Evolutionary conservation across 2,797 vertebrate species (phyloP), one percentile per base, ranked within the genome.

Genomic region (Ispidina picta): DNA sequence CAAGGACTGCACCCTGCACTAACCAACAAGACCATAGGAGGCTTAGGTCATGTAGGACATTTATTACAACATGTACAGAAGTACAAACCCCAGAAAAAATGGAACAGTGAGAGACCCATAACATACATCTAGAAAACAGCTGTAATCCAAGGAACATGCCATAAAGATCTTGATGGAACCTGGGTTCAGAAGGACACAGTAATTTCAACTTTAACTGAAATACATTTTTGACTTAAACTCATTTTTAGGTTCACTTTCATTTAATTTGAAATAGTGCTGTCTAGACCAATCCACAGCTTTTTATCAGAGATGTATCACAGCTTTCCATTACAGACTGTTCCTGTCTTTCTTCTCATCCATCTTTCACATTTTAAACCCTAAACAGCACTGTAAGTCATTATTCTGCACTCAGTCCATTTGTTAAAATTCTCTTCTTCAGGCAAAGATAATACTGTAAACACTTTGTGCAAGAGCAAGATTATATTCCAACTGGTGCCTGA

Each of bases 301-400:
- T 7, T 35, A 46, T 44, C 29, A 82, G 26, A 75, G 31, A 60
- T 8, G 5, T 41, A 75, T 58, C 49, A 83, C 49, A 76, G n/a
- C 54, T 75, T 64, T 35, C 31, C 31, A 83, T 76, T 59, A 20
- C 13, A 44, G 5, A 9, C 4, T 69, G 22, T 56, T 87, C 49
- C 48, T 6, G 1, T 37, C 28, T 62, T 33, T 44, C 44, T 85
- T 23, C 26, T 76, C 44, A 74, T 8, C 37, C 31, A 22, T 25
- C 54, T n/a, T 74, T 48, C 70, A 54, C 13, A 62, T 83, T 87
- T 85, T 66, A 69, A 77, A 88, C 75, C 29, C 25, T 60, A 87
- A 92, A 64, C 16, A n/a, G 63, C 56, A 48, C 28, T 51, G 18
- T 15, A 8, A 71, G 8, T 81, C 21, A 83, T 39, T 63, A 68